Evolutionary conservation across 1,140 invertebrate species (phyloP).

Genomic region (Lutraria rhynchaena): DNA sequence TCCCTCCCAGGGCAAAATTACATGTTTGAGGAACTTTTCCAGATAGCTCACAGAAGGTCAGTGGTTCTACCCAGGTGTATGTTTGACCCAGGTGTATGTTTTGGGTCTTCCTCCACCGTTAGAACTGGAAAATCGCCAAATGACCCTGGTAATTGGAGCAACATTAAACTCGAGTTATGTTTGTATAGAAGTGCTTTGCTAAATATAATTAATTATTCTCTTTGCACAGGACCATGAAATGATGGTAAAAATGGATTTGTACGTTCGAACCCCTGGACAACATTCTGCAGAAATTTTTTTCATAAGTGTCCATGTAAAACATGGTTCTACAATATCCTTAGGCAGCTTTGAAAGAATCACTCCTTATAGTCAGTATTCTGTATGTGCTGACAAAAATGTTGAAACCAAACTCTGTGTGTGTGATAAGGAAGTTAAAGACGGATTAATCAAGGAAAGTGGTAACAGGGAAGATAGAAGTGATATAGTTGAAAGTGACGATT

Average conservation of each 20-base stretch:
- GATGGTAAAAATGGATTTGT: slow-evolving; percentile 68
- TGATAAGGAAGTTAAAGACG: slow-evolving; percentile 22
- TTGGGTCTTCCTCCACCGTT: too few relatives aligned
- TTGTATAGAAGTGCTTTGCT: too few relatives aligned
- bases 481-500: neutral
- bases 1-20: too few relatives aligned
- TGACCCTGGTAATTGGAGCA: too few relatives aligned
- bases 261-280: slow-evolving; percentile 28
- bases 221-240: slow-evolving; percentile 60
- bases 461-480: neutral
- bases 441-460: neutral
- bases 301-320: slow-evolving; percentile 55
- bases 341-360: slow-evolving; percentile 68
- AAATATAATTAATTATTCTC: too few relatives aligned
- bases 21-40: neutral
- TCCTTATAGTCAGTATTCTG: slow-evolving; percentile 65
- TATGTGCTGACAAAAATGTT: slow-evolving; percentile 69
- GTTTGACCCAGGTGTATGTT: too few relatives aligned
- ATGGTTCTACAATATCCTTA: slow-evolving; percentile 31
- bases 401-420: slow-evolving; percentile 71
- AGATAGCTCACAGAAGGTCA: too few relatives aligned
- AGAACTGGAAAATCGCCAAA: too few relatives aligned
- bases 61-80: too few relatives aligned
- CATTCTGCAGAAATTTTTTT: slow-evolving; percentile 67
- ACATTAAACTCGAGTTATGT: neutral